Percentiles rank a stretch among this genome's conserved stretches.
phyloP scores from a whole-genome alignment of 1,140 invertebrate genomes.

The Ceratina australensis region DNA sequence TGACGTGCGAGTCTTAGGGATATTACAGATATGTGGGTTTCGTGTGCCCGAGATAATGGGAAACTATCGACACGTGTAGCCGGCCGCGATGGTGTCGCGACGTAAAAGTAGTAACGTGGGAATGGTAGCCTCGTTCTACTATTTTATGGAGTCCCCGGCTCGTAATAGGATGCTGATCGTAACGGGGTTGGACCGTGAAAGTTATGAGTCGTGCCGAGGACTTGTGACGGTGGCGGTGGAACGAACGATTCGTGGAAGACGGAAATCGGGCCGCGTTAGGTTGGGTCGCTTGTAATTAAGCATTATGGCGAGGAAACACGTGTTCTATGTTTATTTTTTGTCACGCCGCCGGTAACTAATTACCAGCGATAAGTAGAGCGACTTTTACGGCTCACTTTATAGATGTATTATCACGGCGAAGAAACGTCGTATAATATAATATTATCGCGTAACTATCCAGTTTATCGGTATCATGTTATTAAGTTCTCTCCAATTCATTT shows the following conservation, averaged over 20 bases:
- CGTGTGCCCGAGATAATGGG: slow-evolving; percentile 35
- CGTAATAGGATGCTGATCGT: slow-evolving; percentile 26
- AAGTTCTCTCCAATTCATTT: no score
- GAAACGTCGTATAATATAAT: not conserved
- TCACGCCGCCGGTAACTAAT: not conserved
- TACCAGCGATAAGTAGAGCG: not conserved
- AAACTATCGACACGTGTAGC: slow-evolving; percentile 34
- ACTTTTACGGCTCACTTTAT: not conserved
- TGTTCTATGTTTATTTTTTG: slow-evolving; percentile 14
- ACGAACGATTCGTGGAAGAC: slow-evolving; percentile 3
- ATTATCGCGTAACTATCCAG: no score
- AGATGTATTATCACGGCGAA: not conserved
- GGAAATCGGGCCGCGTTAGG: not conserved
- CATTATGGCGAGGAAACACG: not conserved
- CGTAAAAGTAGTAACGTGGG: slow-evolving; percentile 45
- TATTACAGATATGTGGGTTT: slow-evolving; percentile 47
- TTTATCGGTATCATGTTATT: no score
- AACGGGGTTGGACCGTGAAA: not conserved
- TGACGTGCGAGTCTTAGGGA: slow-evolving; percentile 18
- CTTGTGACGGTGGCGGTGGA: slow-evolving; percentile 4
- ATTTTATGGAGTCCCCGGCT: slow-evolving; percentile 20
- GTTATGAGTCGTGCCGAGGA: slow-evolving; percentile 14
- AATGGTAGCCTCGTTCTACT: slow-evolving; percentile 38
- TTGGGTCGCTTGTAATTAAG: slow-evolving; percentile 9
- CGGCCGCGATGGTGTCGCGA: not conserved